phyloP scores from a whole-genome alignment of 92 coral and sea anemone genomes.

The Plumapathes pennacea region DNA sequence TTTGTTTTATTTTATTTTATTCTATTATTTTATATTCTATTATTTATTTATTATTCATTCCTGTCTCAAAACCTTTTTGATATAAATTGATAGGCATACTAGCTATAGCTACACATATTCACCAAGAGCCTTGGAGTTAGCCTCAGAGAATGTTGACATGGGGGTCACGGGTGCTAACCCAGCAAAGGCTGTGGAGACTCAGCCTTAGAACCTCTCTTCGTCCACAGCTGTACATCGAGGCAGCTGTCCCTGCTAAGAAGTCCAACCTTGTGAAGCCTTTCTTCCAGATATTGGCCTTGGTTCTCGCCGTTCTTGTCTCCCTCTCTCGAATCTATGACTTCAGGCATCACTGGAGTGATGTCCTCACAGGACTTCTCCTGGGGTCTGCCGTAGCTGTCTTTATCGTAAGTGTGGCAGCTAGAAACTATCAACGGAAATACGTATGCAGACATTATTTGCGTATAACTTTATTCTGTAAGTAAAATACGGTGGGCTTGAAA shows the following conservation, averaged over 20 bases:
- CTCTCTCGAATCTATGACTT: constrained; percentile 89
- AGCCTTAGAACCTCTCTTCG: too few relatives aligned
- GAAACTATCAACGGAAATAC: too few relatives aligned
- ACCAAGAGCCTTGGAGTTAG: too few relatives aligned
- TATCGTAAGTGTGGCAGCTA: constrained; percentile 48
- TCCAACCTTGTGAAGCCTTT: constrained; percentile 77
- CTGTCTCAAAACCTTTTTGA: not conserved
- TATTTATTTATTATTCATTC: not conserved
- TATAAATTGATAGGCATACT: too few relatives aligned
- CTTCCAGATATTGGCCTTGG: constrained; percentile 62
- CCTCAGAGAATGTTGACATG: too few relatives aligned
- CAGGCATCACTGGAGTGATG: constrained; percentile 98
- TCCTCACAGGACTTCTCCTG: constrained; percentile 71
- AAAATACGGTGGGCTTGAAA: not conserved
- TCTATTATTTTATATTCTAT: not conserved
- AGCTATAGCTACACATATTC: too few relatives aligned
- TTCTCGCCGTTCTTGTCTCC: constrained; percentile 74
- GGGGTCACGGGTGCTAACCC: too few relatives aligned
- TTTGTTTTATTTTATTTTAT: not conserved
- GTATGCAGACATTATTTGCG: too few relatives aligned
- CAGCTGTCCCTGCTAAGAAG: constrained; percentile 71
- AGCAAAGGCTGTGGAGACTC: too few relatives aligned
- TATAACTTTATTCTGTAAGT: not conserved
- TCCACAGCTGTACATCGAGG: constrained; percentile 70
- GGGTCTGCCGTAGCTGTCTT: constrained; percentile 85